Conservation (phyloP, 2,113 vertebrate genomes). For the Hymenochirus boettgeri region DNA sequence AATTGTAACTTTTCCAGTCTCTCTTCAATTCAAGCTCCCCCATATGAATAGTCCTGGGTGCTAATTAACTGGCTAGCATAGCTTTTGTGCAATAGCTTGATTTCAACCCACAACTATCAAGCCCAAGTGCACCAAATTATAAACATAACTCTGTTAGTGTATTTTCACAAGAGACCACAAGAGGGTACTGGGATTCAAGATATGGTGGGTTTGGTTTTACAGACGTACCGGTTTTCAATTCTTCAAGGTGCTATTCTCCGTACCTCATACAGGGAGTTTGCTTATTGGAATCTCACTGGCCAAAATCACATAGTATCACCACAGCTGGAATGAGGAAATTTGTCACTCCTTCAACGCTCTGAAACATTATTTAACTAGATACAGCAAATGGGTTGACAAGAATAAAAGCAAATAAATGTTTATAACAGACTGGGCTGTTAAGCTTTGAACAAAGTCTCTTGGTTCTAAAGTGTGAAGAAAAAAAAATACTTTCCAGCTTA, state of each 20-base stretch:
- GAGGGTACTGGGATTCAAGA: not conserved
- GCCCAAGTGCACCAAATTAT: no score
- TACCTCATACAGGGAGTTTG: not conserved
- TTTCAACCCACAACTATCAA: no score
- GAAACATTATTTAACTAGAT: constrained; percentile 14
- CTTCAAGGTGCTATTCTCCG: constrained; percentile 12
- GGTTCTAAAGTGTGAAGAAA: not conserved
- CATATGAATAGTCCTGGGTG: no score
- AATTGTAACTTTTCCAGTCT: no score
- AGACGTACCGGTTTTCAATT: not conserved
- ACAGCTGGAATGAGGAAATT: no score
- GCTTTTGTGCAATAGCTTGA: no score
- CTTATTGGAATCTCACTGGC: constrained; percentile 13
- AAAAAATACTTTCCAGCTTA: no score
- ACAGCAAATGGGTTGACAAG: no score
- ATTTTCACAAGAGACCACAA: not conserved
- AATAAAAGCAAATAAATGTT: not conserved
- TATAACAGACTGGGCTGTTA: constrained; percentile 14
- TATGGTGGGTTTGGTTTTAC: constrained; percentile 17
- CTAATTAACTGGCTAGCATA: no score
- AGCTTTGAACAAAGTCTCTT: not conserved
- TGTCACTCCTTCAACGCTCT: constrained; percentile 14
- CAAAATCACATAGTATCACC: constrained; percentile 19
- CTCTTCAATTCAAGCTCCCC: no score
- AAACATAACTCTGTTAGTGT: not conserved